A percentile compares a stretch with the other conserved stretches of the same genome.
These are phyloP conservation scores for Megaceryle torquata DNA, from an alignment of 2,113 vertebrate species.

Conservation along the genomic window DNA sequence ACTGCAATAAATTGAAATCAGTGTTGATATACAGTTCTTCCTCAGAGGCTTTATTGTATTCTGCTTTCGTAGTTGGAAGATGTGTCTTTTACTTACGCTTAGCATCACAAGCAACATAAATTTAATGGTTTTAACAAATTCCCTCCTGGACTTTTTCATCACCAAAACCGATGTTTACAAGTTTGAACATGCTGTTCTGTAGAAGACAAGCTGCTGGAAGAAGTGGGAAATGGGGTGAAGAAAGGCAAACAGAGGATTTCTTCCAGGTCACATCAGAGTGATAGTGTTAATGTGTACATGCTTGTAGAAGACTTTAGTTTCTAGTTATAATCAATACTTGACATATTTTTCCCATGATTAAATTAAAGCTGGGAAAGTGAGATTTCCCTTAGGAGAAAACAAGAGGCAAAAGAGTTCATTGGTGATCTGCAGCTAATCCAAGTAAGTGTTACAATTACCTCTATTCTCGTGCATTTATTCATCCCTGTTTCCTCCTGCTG, in stretches of 20 bases:
- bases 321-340: conserved; percentile 34
- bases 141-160: conserved; percentile 26
- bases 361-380: conserved; percentile 19
- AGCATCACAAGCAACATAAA: neutral
- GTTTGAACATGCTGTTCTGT: conserved; percentile 1
- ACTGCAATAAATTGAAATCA: neutral
- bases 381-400: conserved; percentile 19
- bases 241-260: conserved; percentile 13
- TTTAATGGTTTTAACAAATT: conserved; percentile 27
- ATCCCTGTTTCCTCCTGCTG: neutral
- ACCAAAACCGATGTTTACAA: conserved; percentile 12
- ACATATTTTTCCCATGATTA: conserved; percentile 23
- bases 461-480: neutral
- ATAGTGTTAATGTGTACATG: neutral
- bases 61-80: neutral
- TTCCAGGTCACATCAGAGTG: conserved; percentile 25
- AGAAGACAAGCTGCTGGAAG: neutral
- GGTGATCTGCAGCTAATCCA: conserved; percentile 26
- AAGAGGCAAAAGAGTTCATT: neutral
- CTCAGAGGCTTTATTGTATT: neutral
- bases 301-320: conserved; percentile 7
- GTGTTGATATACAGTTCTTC: neutral
- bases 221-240: neutral
- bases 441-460: conserved; percentile 45
- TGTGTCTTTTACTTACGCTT: neutral